Evolutionary conservation across 2,888 invertebrate genomes (phyloP).

Genomic region (Callosobruchus maculatus): DNA sequence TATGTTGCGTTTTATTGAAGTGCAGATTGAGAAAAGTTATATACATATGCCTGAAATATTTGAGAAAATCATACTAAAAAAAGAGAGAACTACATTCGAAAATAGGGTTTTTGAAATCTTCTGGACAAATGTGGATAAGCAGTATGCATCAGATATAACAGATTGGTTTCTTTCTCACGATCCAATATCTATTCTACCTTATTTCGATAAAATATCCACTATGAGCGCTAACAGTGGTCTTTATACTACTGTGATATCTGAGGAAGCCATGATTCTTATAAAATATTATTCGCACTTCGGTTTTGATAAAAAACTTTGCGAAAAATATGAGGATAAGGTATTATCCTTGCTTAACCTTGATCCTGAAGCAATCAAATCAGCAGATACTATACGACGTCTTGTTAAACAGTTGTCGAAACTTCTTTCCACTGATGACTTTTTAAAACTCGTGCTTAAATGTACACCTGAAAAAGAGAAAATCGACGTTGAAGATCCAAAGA

Average conservation of each 20-base stretch:
- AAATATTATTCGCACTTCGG: not conserved
- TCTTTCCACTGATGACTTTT: conserved; percentile 20
- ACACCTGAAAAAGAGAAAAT: conserved; percentile 21
- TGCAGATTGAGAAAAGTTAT: not conserved
- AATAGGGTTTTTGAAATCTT: conserved; percentile 13
- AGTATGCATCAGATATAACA: not conserved
- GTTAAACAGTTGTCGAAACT: conserved; percentile 12
- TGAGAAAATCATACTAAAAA: conserved; percentile 4
- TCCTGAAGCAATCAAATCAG: not conserved
- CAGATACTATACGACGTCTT: conserved; percentile 2
- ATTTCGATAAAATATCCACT: conserved; percentile 12
- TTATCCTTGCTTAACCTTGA: not conserved
- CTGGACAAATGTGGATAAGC: conserved; percentile 8
- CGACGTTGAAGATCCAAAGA: conserved; percentile 15
- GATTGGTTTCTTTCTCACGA: conserved; percentile 17
- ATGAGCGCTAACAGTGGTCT: not conserved
- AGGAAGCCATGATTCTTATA: not conserved
- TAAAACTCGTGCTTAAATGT: conserved; percentile 15
- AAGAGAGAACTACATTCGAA: conserved; percentile 11
- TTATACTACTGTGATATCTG: not conserved
- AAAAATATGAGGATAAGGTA: conserved; percentile 2
- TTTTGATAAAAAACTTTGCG: conserved; percentile 10
- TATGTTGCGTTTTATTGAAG: not conserved
- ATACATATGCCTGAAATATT: not conserved
- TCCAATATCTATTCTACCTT: conserved; percentile 15